These are phyloP conservation scores for Callorhinus ursinus DNA, from an alignment of 2,113 vertebrate genomes.

Conservation along the genomic window DNA sequence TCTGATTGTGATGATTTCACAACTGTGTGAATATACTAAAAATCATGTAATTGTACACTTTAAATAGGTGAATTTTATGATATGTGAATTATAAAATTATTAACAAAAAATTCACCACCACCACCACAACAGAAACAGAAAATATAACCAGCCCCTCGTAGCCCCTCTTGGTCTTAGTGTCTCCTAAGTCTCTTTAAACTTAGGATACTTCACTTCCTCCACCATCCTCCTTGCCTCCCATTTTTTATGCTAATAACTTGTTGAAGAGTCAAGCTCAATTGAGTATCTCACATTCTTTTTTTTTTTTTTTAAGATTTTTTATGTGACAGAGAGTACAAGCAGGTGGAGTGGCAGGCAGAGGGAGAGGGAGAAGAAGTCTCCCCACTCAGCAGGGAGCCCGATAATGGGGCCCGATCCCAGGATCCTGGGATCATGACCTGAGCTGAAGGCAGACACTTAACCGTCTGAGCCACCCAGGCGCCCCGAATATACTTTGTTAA, in stretches of 20 bases:
- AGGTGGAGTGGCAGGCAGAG: too few species aligned
- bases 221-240: background rate
- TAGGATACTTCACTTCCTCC: background rate
- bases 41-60: background rate
- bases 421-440: too few species aligned
- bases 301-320: too few species aligned
- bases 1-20: background rate
- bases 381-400: too few species aligned
- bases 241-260: background rate
- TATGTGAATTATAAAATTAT: background rate
- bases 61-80: background rate
- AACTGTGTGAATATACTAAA: background rate
- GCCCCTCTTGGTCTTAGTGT: background rate
- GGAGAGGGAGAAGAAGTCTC: too few species aligned
- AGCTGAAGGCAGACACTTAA: too few species aligned
- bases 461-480: too few species aligned
- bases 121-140: background rate
- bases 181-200: background rate
- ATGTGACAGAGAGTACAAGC: too few species aligned
- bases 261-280: background rate
- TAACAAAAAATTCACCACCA: background rate
- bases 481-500: background rate
- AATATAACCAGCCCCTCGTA: background rate
- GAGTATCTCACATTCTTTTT: background rate
- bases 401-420: too few species aligned